Evolutionary conservation across 2,888 invertebrate genomes (phyloP).

Genomic region (Hanleya hanleyi): DNA sequence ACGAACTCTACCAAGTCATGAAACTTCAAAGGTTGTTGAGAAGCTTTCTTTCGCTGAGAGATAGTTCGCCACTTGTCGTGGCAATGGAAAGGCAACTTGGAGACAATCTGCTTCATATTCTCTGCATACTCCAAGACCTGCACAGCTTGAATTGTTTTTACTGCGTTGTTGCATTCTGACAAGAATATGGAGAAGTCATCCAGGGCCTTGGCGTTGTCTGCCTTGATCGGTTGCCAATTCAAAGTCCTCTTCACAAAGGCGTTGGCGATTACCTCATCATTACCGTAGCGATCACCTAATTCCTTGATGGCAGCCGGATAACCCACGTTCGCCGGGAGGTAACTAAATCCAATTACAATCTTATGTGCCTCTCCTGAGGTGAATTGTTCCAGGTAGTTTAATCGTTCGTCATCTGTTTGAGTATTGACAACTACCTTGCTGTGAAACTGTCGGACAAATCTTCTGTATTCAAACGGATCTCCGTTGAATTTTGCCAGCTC

Average conservation of each 20-base stretch:
- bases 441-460: too few species aligned
- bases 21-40: background rate
- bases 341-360: too few species aligned
- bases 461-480: too few species aligned
- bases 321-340: too few species aligned
- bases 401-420: too few species aligned
- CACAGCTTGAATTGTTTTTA: background rate
- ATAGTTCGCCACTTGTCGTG: background rate
- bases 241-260: background rate
- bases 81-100: background rate
- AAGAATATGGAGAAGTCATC: background rate
- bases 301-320: too few species aligned
- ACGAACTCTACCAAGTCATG: constrained; percentile 12
- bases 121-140: background rate
- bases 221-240: background rate
- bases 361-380: too few species aligned
- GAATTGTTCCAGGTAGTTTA: too few species aligned
- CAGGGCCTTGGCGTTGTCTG: background rate
- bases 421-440: too few species aligned
- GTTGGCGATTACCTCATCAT: too few species aligned
- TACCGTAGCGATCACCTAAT: too few species aligned
- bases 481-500: too few species aligned
- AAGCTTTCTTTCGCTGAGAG: background rate
- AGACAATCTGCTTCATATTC: background rate
- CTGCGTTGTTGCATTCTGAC: background rate